These are phyloP conservation scores for Microtus richardsoni DNA, from an alignment of 2,113 vertebrate species.

Conservation along the genomic window DNA sequence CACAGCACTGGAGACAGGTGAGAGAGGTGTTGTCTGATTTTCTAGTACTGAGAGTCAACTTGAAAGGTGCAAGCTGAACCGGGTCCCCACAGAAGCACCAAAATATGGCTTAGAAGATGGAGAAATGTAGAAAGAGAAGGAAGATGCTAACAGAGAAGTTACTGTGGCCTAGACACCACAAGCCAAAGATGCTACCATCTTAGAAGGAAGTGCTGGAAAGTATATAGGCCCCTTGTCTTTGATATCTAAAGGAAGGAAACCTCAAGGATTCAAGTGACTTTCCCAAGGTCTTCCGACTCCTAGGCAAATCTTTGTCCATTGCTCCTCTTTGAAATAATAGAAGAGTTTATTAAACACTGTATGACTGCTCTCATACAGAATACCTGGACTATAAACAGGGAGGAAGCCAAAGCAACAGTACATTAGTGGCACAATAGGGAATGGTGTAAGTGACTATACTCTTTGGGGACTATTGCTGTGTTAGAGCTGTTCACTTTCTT, in stretches of 20 bases:
- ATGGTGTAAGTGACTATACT: not conserved
- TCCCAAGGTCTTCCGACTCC: not conserved
- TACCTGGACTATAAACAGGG: not conserved
- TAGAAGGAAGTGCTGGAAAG: not conserved
- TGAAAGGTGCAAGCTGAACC: not conserved
- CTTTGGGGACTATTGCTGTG: too few species aligned
- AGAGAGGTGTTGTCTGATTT: not conserved
- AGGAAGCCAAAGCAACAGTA: not conserved
- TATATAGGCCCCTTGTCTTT: not conserved
- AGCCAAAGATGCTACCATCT: not conserved
- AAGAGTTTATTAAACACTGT: not conserved
- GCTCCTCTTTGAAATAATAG: not conserved
- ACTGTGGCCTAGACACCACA: not conserved
- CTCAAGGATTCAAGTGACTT: not conserved
- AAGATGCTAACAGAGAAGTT: not conserved
- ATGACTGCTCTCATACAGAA: not conserved
- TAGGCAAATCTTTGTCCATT: not conserved
- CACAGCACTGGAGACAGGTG: not conserved
- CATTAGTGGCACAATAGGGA: not conserved
- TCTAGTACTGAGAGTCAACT: not conserved
- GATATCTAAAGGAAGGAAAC: not conserved
- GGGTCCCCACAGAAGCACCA: not conserved
- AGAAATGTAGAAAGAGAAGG: not conserved
- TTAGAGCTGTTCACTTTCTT: not conserved
- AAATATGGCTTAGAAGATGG: not conserved